Base-by-base conservation (phyloP, 1,140 invertebrate species). In the Teleopsis dalmanni region DNA sequence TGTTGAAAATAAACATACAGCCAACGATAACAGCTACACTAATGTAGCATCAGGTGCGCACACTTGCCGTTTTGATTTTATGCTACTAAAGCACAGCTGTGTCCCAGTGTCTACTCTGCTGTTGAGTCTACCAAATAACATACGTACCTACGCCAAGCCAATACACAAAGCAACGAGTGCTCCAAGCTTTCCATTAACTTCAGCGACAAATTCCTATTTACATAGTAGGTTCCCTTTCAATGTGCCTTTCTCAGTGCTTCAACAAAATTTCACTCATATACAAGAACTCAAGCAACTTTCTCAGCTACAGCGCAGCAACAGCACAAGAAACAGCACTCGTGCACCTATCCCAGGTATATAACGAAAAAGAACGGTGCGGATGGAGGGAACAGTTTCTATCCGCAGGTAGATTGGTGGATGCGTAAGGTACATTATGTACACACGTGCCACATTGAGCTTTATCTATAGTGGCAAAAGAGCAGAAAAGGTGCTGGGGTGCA, bases 351-450 rank as follows among this genome's bases (percentile, higher is more conserved):
- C 48, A 50, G 48, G 48, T 50, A 50, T 23, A 50, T 50, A 50
- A 21, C 25, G 37, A 19, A 13, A 29, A 29, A 31, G 41, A 29
- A 43, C 21, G 19, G 9, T 27, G 57, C 47, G 50, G 36, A 44
- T 44, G 54, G 56, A 37, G 33, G 35, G 50, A 47, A 44, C 43
- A 25, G 52, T 55, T 52, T 58, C n/a, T n/a, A 60, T 63, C 57
- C 60, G 64, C 64, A 67, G 64, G 64, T 66, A 66, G 64, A 67
- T 67, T 67, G 64, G 64, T 67, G 64, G 64, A 67, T 67, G 64
- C 64, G 64, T 52, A 46, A 51, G 42, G 49, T 48, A 52, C 33
- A 52, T 52, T 48, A 52, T 52, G 33, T 47, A 52, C 40, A 52
- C 50, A 52, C 50, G 50, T 52, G 50, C 38, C 33, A 51, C 43